phyloP scores from a whole-genome alignment of 2,113 vertebrate genomes.

The Columba janthina region DNA sequence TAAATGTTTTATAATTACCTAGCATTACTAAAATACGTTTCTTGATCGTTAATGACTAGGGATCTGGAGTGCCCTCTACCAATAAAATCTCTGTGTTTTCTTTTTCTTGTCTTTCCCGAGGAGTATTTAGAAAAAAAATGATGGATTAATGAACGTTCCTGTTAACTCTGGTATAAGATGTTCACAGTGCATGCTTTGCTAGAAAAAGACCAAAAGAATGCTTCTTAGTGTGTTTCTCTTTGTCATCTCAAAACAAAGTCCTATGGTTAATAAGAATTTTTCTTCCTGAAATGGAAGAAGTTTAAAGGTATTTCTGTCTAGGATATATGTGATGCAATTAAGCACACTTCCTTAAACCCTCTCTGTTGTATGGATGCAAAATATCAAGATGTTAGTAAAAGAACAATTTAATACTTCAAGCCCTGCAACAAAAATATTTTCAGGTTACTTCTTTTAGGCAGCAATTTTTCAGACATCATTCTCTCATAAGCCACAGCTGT shows the following conservation, averaged over 20 bases:
- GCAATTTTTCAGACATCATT: background rate
- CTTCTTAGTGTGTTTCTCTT: background rate
- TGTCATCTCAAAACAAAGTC: background rate
- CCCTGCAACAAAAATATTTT: background rate
- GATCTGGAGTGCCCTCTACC: background rate
- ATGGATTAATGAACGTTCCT: background rate
- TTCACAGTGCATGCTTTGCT: background rate
- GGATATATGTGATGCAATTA: background rate
- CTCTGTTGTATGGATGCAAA: background rate
- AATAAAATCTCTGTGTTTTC: background rate
- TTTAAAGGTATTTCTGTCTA: slow-evolving; percentile 15
- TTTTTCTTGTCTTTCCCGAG: background rate
- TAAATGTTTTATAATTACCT: background rate
- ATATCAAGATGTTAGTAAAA: background rate
- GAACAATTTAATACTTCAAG: background rate
- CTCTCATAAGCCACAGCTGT: background rate
- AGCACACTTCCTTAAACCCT: slow-evolving; percentile 2
- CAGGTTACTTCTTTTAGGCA: background rate
- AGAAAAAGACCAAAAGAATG: background rate
- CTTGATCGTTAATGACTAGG: background rate
- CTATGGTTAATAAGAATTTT: background rate
- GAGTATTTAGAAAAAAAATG: background rate
- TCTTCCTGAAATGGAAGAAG: background rate
- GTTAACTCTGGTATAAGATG: background rate
- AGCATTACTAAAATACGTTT: background rate